phyloP scores from a whole-genome alignment of 2,797 vertebrate species.

The Tragelaphus oryx region DNA sequence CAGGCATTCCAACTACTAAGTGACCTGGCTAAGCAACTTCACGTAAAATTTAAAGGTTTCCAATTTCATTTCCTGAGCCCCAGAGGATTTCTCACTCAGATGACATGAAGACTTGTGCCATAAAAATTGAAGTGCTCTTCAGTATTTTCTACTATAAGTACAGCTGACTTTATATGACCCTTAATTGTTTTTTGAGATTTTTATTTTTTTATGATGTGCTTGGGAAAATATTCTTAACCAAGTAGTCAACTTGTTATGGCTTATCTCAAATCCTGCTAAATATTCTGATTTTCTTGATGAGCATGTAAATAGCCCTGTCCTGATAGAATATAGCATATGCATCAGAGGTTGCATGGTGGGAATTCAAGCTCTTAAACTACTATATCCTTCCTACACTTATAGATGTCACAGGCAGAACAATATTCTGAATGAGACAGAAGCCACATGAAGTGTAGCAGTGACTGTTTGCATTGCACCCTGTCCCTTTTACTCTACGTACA shows the following conservation, averaged over 20 bases:
- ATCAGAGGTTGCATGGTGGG: background rate
- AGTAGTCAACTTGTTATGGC: background rate
- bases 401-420: background rate
- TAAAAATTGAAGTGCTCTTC: background rate
- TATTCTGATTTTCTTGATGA: constrained; percentile 25
- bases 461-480: background rate
- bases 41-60: background rate
- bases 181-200: constrained; percentile 22
- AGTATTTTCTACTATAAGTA: background rate
- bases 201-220: background rate
- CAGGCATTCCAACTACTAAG: background rate
- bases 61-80: background rate
- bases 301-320: background rate
- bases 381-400: background rate
- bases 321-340: background rate
- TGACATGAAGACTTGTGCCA: background rate
- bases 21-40: background rate
- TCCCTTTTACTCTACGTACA: background rate
- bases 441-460: background rate
- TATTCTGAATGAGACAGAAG: background rate
- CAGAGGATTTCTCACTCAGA: constrained; percentile 22
- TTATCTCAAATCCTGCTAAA: background rate
- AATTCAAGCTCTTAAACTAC: background rate
- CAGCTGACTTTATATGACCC: background rate
- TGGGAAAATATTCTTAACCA: constrained; percentile 29